phyloP scores from a whole-genome alignment of 2,113 vertebrate genomes.

The Danionella cerebrum region DNA sequence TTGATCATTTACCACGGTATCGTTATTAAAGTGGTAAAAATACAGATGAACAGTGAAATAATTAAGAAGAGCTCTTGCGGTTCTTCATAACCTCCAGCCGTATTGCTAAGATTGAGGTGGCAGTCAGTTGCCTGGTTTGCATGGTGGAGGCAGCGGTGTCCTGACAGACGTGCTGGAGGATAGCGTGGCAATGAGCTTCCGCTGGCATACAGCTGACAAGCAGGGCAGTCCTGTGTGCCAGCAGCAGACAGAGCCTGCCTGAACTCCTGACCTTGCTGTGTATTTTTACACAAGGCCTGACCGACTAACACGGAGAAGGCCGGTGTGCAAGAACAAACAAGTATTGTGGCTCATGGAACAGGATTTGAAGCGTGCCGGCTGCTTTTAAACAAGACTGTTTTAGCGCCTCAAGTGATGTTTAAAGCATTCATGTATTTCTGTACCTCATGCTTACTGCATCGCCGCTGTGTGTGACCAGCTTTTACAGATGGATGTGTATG shows the following conservation, averaged over 20 bases:
- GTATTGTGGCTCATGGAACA: slow-evolving; percentile 14
- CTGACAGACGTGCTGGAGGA: slow-evolving; percentile 54
- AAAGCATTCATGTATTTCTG: not conserved
- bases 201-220: slow-evolving; percentile 58
- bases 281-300: slow-evolving; percentile 39
- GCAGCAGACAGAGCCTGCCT: slow-evolving; percentile 44
- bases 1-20: no score
- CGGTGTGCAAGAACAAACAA: slow-evolving; percentile 40
- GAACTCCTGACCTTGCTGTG: slow-evolving; percentile 57
- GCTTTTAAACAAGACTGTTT: not conserved
- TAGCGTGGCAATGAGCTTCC: slow-evolving; percentile 45
- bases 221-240: slow-evolving; percentile 48
- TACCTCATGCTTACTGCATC: not conserved
- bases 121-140: slow-evolving; percentile 22
- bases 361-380: not conserved
- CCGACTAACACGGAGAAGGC: slow-evolving; percentile 19
- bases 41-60: not conserved
- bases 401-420: slow-evolving; percentile 1
- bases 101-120: not conserved
- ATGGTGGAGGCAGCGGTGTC: slow-evolving; percentile 39
- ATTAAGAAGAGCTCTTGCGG: not conserved
- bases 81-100: not conserved
- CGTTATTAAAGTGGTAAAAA: no score
- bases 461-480: slow-evolving; percentile 49
- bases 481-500: slow-evolving; percentile 59